Percentiles rank a stretch among this genome's conserved stretches.
phyloP scores from a whole-genome alignment of 2,888 invertebrate species.

The Cheiracanthium punctorium region DNA sequence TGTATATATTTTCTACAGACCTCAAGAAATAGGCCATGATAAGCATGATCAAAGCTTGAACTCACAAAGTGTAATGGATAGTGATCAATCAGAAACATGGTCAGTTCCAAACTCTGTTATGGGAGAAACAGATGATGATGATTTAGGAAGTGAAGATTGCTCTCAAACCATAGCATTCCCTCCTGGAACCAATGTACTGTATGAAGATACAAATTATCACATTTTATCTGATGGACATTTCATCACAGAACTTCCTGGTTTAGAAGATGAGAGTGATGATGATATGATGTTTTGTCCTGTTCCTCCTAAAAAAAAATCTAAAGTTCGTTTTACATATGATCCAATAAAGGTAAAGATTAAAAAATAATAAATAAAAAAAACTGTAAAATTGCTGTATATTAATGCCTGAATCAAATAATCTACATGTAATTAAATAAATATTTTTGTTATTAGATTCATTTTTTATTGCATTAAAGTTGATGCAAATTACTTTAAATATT shows the following conservation, averaged over 20 bases:
- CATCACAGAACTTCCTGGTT: slow-evolving; percentile 86
- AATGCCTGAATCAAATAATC: no score
- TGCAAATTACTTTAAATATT: no score
- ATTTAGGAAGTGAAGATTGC: slow-evolving; percentile 62
- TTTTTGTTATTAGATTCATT: no score
- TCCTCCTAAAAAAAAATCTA: slow-evolving; percentile 81
- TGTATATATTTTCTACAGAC: neutral
- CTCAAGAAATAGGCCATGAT: slow-evolving; percentile 27
- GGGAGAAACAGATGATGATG: slow-evolving; percentile 66
- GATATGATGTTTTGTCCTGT: slow-evolving; percentile 76
- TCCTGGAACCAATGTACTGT: slow-evolving; percentile 70
- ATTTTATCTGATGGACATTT: slow-evolving; percentile 95
- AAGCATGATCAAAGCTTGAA: slow-evolving; percentile 33
- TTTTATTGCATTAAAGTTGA: neutral
- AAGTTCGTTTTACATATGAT: slow-evolving; percentile 85
- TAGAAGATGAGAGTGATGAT: slow-evolving; percentile 84
- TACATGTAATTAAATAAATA: no score
- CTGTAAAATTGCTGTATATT: no score
- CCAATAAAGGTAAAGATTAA: slow-evolving; percentile 84
- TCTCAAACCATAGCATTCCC: slow-evolving; percentile 56
- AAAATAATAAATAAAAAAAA: no score
- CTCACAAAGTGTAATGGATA: slow-evolving; percentile 36
- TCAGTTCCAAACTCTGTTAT: slow-evolving; percentile 51
- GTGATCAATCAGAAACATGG: slow-evolving; percentile 66
- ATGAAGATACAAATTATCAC: slow-evolving; percentile 72